Evolutionary conservation across 2,113 vertebrate genomes (phyloP), one percentile per base, ranked within the genome.

Genomic region (Vulpes vulpes): DNA sequence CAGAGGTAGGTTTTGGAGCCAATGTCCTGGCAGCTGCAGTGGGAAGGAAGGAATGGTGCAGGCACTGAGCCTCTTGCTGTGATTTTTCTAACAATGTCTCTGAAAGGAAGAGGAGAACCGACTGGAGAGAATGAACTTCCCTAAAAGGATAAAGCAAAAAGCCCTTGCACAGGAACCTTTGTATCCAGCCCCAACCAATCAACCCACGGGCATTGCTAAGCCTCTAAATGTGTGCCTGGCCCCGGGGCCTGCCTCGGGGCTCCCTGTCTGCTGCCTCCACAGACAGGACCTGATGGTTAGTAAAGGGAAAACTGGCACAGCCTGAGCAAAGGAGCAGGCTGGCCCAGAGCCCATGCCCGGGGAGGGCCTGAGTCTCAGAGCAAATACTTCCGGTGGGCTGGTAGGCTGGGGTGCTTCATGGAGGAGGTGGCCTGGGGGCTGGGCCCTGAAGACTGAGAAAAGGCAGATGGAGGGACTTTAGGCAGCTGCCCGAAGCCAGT

Each of bases 61-160:
- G 94, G 78, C 55, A n/a, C 91, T 17, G 20, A 38, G 91, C 83
- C 91, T 57, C 87, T 10, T 11, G 59, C 82, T 16, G 43, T 76
- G 74, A 92, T 89, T 71, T 78, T 95, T 76, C 83, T 78, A 69
- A 69, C 25, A 11, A 35, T 4, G 71, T 27, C 81, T 91, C 90
- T 94, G 89, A 91, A 22, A 82, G 69, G 80, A 90, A 86, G 79
- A 91, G 82, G 71, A 94, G 94, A 95, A 67, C 82, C 86, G 62
- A 81, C 22, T 4, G 14, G 83, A 67, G 89, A 95, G 85, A 95
- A 94, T 30, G 55, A 86, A 97, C 67, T 97, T 98, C 98, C 98
- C 93, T 97, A 97, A 92, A 98, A 98, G 97, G 97, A 94, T 86
- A 96, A 96, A 93, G 80, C 25, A 60, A 78, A 73, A 84, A 92